Evolutionary conservation across 2,113 vertebrate genomes (phyloP).

Genomic region (Edolisoma coerulescens): DNA sequence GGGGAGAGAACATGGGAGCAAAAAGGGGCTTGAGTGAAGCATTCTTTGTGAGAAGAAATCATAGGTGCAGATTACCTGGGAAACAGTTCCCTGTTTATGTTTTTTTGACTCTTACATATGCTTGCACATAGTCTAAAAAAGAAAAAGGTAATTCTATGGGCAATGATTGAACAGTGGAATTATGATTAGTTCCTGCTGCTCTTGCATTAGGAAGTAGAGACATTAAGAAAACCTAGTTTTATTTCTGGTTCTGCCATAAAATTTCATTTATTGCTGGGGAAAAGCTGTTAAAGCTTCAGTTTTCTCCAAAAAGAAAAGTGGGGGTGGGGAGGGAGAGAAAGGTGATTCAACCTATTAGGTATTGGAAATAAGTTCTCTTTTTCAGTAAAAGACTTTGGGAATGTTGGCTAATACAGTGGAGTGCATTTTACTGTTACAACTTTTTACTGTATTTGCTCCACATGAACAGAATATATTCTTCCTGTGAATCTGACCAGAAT

Average conservation of each 20-base stretch:
- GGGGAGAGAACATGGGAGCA: background rate
- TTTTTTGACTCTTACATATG: background rate
- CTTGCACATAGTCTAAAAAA: background rate
- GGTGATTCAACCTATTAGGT: background rate
- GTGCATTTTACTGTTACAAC: background rate
- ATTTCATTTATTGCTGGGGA: background rate
- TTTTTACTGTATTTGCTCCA: background rate
- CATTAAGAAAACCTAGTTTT: background rate
- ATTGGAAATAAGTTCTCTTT: background rate
- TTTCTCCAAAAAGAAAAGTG: background rate
- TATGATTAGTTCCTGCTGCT: background rate
- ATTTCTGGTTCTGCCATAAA: background rate
- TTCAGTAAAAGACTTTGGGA: background rate
- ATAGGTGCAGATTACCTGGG: background rate
- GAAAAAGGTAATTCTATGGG: background rate
- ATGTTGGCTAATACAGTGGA: background rate
- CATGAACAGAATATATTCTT: background rate
- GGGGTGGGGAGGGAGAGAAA: background rate
- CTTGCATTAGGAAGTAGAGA: background rate
- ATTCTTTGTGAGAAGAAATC: background rate
- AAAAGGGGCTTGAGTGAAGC: background rate
- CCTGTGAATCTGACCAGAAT: background rate
- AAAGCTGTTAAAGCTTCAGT: background rate
- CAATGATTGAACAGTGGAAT: background rate
- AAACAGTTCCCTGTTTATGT: background rate